Conservation (phyloP, 2,113 vertebrate species). For the Brevimyrus niger region DNA sequence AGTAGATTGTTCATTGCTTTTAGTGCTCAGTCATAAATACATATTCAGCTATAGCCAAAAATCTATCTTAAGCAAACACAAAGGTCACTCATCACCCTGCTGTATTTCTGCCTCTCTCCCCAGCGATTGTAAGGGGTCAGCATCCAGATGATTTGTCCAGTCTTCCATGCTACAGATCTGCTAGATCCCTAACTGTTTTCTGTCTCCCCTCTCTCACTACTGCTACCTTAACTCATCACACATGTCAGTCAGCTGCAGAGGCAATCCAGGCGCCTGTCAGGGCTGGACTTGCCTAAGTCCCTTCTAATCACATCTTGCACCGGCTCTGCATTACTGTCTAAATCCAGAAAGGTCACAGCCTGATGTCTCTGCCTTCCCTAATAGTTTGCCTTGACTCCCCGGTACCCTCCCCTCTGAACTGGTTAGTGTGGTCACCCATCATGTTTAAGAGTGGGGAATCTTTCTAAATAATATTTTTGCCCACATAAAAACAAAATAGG, state of each 20-base stretch:
- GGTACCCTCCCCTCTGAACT: not conserved
- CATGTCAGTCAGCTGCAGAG: not conserved
- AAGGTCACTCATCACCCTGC: not conserved
- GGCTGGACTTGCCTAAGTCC: not conserved
- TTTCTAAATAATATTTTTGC: not conserved
- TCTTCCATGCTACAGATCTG: not conserved
- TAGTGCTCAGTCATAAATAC: not conserved
- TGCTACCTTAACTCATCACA: not conserved
- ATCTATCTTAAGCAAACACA: not conserved
- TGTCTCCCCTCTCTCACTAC: not conserved
- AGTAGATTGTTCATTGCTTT: not conserved
- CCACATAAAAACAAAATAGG: not conserved
- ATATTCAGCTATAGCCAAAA: not conserved
- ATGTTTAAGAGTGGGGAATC: not conserved
- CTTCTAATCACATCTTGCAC: not conserved
- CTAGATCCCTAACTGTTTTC: not conserved
- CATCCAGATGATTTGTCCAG: not conserved
- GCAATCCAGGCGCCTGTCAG: not conserved
- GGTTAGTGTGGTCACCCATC: not conserved
- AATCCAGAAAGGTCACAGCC: not conserved
- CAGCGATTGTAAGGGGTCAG: not conserved
- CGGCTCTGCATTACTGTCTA: not conserved
- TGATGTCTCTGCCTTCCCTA: not conserved
- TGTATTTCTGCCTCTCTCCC: not conserved
- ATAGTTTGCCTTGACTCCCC: not conserved